A percentile compares a stretch with the other conserved stretches of the same genome.
phyloP scores from a whole-genome alignment of 2,113 vertebrate species.

The Coryphaenoides rupestris region DNA sequence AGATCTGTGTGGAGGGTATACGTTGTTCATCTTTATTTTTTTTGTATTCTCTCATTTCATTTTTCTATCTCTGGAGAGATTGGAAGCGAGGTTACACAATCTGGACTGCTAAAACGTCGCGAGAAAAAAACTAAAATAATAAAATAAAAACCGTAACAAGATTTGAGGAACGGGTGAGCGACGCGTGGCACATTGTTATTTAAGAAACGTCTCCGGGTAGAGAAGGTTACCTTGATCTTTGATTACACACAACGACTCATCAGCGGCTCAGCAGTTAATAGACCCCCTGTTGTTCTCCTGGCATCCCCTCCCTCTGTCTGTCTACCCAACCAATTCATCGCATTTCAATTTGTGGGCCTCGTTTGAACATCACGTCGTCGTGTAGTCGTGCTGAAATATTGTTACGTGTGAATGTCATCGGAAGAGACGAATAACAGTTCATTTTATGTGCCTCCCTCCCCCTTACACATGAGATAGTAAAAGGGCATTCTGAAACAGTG shows the following conservation, averaged over 20 bases:
- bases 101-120: constrained; percentile 14
- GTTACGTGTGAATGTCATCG: constrained; percentile 50
- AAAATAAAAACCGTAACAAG: constrained; percentile 39
- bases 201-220: constrained; percentile 31
- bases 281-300: constrained; percentile 12
- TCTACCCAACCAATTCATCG: constrained; percentile 52
- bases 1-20: constrained; percentile 29
- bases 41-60: constrained; percentile 34
- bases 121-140: not conserved
- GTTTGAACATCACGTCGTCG: constrained; percentile 36
- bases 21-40: constrained; percentile 47
- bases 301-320: constrained; percentile 24
- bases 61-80: constrained; percentile 39
- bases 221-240: constrained; percentile 23
- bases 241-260: constrained; percentile 15
- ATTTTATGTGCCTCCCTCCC: too few relatives aligned
- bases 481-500: constrained; percentile 27
- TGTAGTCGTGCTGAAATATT: constrained; percentile 49
- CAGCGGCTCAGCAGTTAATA: constrained; percentile 3
- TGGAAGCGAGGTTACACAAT: constrained; percentile 35
- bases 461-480: constrained; percentile 31
- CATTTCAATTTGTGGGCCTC: constrained; percentile 33
- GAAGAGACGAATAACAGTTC: constrained; percentile 31
- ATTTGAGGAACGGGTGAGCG: constrained; percentile 9
- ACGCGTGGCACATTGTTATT: constrained; percentile 6